Conservation (phyloP, 2,113 vertebrate species). For the Fregetta grallaria region DNA sequence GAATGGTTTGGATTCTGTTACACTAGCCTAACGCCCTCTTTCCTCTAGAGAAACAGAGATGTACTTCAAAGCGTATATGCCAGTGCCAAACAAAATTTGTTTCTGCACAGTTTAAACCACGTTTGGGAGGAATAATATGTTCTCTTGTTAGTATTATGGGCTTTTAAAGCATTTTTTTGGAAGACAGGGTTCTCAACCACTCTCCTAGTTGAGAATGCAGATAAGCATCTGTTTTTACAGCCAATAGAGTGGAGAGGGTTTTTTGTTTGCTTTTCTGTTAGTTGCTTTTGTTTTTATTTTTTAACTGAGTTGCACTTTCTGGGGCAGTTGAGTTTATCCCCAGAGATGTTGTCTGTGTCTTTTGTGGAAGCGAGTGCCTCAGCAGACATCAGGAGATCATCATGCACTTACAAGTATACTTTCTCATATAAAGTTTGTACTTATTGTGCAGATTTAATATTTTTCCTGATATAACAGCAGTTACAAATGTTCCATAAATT, state of each 20-base stretch:
- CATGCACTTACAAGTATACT: conserved; percentile 46
- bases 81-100: conserved; percentile 46
- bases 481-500: conserved; percentile 72
- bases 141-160: conserved; percentile 28
- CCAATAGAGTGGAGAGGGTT: background rate
- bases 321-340: conserved; percentile 31
- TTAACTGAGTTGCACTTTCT: conserved; percentile 37
- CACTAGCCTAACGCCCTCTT: background rate
- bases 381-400: conserved; percentile 45
- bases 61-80: background rate
- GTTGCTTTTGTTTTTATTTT: conserved; percentile 35
- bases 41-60: conserved; percentile 15
- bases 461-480: conserved; percentile 62
- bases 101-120: conserved; percentile 50
- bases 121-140: conserved; percentile 44
- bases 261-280: conserved; percentile 28
- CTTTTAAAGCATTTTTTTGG: conserved; percentile 11
- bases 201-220: conserved; percentile 14
- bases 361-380: conserved; percentile 40
- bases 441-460: conserved; percentile 70
- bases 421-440: conserved; percentile 62
- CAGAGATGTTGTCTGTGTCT: conserved; percentile 33
- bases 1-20: conserved; percentile 20
- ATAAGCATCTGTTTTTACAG: conserved; percentile 39
- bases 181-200: conserved; percentile 19